These are phyloP conservation scores for Thereva nobilitata DNA, from an alignment of 2,888 invertebrate species.

Conservation along the genomic window DNA sequence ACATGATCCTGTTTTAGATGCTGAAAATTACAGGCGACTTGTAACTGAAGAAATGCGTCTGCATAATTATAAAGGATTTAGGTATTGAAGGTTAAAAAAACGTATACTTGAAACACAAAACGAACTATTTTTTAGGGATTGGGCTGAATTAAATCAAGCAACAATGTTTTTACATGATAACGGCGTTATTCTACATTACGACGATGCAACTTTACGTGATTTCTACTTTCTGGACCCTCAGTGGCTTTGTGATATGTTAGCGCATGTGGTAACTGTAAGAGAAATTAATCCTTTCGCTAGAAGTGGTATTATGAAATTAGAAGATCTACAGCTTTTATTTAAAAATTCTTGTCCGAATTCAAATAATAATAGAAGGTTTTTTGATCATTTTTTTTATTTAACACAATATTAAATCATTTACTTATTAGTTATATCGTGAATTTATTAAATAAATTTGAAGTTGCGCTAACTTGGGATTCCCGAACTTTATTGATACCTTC, in stretches of 20 bases:
- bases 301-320: conserved; percentile 91
- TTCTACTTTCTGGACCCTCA: conserved; percentile 96
- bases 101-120: too few species aligned
- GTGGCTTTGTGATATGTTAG: conserved; percentile 97
- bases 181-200: conserved; percentile 91
- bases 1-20: conserved; percentile 79
- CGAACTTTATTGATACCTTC: conserved; percentile 90
- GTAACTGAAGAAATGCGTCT: conserved; percentile 57
- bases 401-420: background rate
- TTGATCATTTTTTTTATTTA: background rate
- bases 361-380: conserved; percentile 62
- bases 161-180: conserved; percentile 97
- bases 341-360: conserved; percentile 82
- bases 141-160: conserved; percentile 90
- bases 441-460: conserved; percentile 94
- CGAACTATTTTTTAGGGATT: conserved; percentile 65
- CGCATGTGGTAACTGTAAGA: conserved; percentile 94
- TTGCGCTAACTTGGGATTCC: conserved; percentile 95
- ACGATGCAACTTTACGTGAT: conserved; percentile 91
- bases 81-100: conserved; percentile 34
- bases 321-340: conserved; percentile 89
- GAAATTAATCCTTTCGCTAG: conserved; percentile 95
- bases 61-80: conserved; percentile 57
- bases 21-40: conserved; percentile 71
- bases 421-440: conserved; percentile 80